Evolutionary conservation across 2,888 invertebrate species (phyloP), one percentile per base, ranked within the genome.

Genomic region (Scaptomyza reducta): DNA sequence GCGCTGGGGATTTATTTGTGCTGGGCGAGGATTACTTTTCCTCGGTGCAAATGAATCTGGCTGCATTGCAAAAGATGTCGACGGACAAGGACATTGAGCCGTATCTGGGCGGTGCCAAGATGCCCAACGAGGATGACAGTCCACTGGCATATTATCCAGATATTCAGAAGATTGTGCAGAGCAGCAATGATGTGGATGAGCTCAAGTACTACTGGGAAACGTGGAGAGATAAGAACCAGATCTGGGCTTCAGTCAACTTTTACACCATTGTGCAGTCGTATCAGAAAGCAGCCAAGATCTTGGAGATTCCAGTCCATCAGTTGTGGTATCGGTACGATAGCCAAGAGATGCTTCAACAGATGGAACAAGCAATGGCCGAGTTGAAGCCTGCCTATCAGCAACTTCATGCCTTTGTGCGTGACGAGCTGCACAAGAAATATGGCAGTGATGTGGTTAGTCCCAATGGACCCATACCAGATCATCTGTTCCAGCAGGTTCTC

Each of bases 401-500:
- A 84, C 92, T 97, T 2, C 97, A 97, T 86, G 96, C 96, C 0
- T 97, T 96, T 81, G 95, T 96, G 1, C 93, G 97, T 69, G 93
- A 94, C 62, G 94, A 95, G 63, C 92, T 97, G 25, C 92, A 94
- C 29, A 93, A 94, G 81, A 94, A 94, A 79, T 96, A 97, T 88
- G 96, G 96, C 2, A 93, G 94, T 9, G 91, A 93, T 18, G 91
- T 95, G 0, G 93, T 95, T 0, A 93, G 94, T 0, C 93, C 93
- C 42, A 93, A 92, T 65, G 96, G 95, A 47, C 95, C 95, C 0
- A 96, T 96, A 58, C 96, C 96, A 0, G 96, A 95, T 16, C 96
- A 96, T 92, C 92, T 96, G 11, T 91, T 96, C 70, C 95, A 95
- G 60, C 91, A 91, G 70, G 90, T 91, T 0, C 55, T 91, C 1